A percentile compares a stretch with the other conserved stretches of the same genome.
These are phyloP conservation scores for Carassius carassius DNA, from an alignment of 2,113 vertebrate species.

Conservation along the genomic window DNA sequence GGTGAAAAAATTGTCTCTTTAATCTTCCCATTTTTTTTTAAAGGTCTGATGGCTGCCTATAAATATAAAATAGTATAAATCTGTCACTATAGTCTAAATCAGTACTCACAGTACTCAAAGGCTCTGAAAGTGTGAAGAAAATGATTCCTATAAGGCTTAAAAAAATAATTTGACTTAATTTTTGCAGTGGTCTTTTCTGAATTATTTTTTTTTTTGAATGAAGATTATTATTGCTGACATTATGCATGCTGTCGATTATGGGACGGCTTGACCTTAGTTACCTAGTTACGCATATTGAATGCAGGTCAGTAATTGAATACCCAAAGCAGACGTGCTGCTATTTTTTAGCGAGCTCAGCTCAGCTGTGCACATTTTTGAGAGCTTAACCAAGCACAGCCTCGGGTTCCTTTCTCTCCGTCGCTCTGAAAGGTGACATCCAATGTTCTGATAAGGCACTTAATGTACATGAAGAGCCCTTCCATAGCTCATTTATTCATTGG, in stretches of 20 bases:
- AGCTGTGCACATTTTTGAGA: slow-evolving; percentile 52
- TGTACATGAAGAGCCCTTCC: slow-evolving; percentile 59
- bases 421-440: slow-evolving; percentile 64
- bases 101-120: not conserved
- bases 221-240: slow-evolving; percentile 56
- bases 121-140: not conserved
- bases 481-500: slow-evolving; percentile 58
- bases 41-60: not conserved
- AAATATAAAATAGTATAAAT: not conserved
- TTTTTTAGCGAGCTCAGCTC: slow-evolving; percentile 41
- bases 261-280: slow-evolving; percentile 53
- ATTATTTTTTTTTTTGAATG: slow-evolving; percentile 15
- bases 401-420: slow-evolving; percentile 49
- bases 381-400: slow-evolving; percentile 49
- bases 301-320: slow-evolving; percentile 60
- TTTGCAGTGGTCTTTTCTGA: not conserved
- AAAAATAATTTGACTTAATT: not conserved
- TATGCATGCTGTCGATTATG: slow-evolving; percentile 61
- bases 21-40: slow-evolving; percentile 9
- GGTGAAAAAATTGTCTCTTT: not conserved
- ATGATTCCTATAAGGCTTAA: not conserved
- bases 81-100: not conserved
- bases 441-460: slow-evolving; percentile 62
- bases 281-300: slow-evolving; percentile 58
- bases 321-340: slow-evolving; percentile 37